Base-by-base conservation (phyloP, 2,888 invertebrate species). In the Apamea crenata region DNA sequence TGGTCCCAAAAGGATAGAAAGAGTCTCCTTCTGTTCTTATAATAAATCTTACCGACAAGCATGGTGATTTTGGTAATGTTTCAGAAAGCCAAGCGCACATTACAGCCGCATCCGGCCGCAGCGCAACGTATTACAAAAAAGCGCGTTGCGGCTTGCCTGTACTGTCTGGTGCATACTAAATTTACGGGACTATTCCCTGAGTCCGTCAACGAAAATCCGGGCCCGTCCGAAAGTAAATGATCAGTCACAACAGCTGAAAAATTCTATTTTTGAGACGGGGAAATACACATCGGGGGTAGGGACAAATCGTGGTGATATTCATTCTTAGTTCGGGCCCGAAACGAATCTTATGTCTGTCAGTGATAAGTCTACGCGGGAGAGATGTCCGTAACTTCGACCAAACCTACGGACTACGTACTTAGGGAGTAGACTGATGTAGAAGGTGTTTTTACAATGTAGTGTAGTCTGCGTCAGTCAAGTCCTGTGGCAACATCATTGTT, bases 11-110 rank as follows among this genome's bases (percentile, higher is more conserved):
- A 71, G 72, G 6, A 40, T 44, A 7, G 25, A 32, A 40, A 10
- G 1, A 25, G 12, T 29, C 14, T 44, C 25, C 29, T 18, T 47
- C 16, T 73, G 66, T 66, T 36, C 8, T 44, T 32, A 36, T 67
- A 74, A 76, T 47, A 76, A 44, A 74, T 74, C 21, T 21, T 74
- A 32, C 1, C 40, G n/a, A 25, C 25, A 74, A 21, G 29, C 53
- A 7, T 59, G n/a, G 14, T 47, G 32, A 59, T 74, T 74, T 74
- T n/a, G 59, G 3, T 7, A 3, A 59, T 29, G 3, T 63, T 29
- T 63, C 29, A 29, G 16, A 29, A 29, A 63, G 18, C 29, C 29
- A 29, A 61, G 29, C 18, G 18, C 18, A 63, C 61, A 18, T 63
- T 63, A 8, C 61, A 61, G 29, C 3, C 29, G 16, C 61, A 18